These are phyloP conservation scores for Aphelinus certus DNA, from an alignment of 1,140 invertebrate genomes.

Conservation along the genomic window DNA sequence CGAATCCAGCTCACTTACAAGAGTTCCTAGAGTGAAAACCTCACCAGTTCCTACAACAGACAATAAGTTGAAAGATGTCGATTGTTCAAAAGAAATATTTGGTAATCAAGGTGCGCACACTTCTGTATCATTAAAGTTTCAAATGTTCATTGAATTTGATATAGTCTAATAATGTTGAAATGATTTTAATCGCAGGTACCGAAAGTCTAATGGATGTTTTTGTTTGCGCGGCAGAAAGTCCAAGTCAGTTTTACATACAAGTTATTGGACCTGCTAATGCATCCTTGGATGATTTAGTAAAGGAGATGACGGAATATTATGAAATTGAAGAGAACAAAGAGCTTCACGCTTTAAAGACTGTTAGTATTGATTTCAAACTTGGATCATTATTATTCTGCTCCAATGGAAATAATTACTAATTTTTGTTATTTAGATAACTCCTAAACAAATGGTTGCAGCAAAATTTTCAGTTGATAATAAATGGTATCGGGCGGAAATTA, in stretches of 20 bases:
- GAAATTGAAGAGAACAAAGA: conserved; percentile 70
- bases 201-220: conserved; percentile 79
- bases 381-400: conserved; percentile 16
- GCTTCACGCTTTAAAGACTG: conserved; percentile 66
- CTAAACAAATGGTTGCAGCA: conserved; percentile 82
- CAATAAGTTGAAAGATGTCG: not conserved
- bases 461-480: conserved; percentile 78
- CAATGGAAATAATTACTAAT: not conserved
- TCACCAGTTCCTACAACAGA: conserved; percentile 12
- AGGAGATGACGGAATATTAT: conserved; percentile 84
- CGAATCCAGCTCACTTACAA: conserved; percentile 53
- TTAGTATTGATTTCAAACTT: conserved; percentile 42
- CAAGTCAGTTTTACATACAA: conserved; percentile 86
- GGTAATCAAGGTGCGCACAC: conserved; percentile 20
- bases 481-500: conserved; percentile 75
- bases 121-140: not conserved
- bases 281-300: conserved; percentile 77
- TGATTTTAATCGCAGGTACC: conserved; percentile 36
- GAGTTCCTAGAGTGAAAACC: conserved; percentile 63
- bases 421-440: conserved; percentile 63
- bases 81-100: conserved; percentile 25
- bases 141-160: conserved; percentile 13
- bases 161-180: conserved; percentile 15
- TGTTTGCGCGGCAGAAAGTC: conserved; percentile 82
- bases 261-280: conserved; percentile 75